Evolutionary conservation across 2,113 vertebrate species (phyloP).

Genomic region (Choloepus hoffmanni): DNA sequence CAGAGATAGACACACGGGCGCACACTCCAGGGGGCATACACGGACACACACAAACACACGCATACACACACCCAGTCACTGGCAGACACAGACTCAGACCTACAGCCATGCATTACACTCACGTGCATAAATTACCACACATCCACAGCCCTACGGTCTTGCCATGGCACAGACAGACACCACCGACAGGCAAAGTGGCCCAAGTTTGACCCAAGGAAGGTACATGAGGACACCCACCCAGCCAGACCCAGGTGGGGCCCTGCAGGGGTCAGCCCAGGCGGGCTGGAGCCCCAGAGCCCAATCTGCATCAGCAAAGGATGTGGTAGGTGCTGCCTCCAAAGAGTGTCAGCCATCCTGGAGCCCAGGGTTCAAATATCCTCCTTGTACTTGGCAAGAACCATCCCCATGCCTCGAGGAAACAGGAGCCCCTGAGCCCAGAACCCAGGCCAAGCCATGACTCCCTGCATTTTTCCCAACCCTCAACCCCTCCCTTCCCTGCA

Average conservation of each 20-base stretch:
- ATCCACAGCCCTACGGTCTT: background rate
- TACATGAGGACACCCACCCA: fast-evolving
- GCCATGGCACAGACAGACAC: fast-evolving
- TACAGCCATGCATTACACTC: background rate
- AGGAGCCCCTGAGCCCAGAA: background rate
- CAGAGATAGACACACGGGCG: background rate
- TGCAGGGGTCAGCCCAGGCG: background rate
- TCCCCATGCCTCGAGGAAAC: background rate
- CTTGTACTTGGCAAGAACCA: background rate
- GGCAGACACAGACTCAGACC: background rate
- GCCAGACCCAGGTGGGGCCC: background rate
- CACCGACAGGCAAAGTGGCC: background rate
- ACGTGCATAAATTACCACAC: fast-evolving
- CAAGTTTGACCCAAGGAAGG: background rate
- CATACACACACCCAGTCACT: background rate
- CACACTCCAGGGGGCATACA: background rate
- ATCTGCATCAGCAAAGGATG: background rate
- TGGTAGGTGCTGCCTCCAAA: background rate
- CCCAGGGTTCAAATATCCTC: background rate
- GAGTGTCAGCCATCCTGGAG: fast-evolving
- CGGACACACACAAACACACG: background rate
- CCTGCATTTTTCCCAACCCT: too few relatives aligned
- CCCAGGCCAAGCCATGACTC: background rate
- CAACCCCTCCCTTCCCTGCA: background rate
- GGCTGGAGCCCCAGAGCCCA: background rate